phyloP scores from a whole-genome alignment of 1,140 invertebrate genomes.

The Aethina tumida region DNA sequence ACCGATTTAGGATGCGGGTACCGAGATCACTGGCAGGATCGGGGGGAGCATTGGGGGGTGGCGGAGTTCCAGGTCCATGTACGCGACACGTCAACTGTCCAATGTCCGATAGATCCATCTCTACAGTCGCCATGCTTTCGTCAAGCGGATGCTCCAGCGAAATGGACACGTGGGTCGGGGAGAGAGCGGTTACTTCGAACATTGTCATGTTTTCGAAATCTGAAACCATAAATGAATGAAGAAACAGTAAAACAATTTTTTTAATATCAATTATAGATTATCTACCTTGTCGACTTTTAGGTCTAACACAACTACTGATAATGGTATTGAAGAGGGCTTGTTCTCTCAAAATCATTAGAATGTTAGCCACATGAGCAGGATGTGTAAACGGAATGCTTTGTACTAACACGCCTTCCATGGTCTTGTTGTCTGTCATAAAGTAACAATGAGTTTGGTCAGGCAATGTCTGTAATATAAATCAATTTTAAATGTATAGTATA shows the following conservation, averaged over 20 bases:
- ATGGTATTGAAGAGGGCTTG: constrained; percentile 88
- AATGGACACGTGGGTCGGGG: constrained; percentile 79
- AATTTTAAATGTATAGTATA: too few species aligned
- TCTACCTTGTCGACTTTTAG: constrained; percentile 61
- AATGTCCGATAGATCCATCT: constrained; percentile 77
- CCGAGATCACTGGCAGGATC: constrained; percentile 65
- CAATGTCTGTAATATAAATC: constrained; percentile 53
- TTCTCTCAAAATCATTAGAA: constrained; percentile 74
- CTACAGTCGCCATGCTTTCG: constrained; percentile 85
- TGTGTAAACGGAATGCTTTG: constrained; percentile 84
- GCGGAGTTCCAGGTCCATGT: constrained; percentile 36
- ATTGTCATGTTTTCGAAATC: constrained; percentile 74
- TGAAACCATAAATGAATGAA: constrained; percentile 32
- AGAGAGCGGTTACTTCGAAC: constrained; percentile 84
- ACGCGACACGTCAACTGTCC: constrained; percentile 55
- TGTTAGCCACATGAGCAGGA: constrained; percentile 83
- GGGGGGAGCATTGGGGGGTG: constrained; percentile 41
- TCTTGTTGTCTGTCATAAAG: constrained; percentile 75
- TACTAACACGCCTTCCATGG: constrained; percentile 71
- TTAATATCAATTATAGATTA: not conserved
- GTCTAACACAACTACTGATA: constrained; percentile 76
- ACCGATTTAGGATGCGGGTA: constrained; percentile 79
- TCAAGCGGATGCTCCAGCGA: constrained; percentile 88
- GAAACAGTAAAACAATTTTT: not conserved
- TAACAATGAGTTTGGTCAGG: constrained; percentile 92